Evolutionary conservation across 2,888 invertebrate species (phyloP), one percentile per base, ranked within the genome.

Genomic region (Julus scanicus): DNA sequence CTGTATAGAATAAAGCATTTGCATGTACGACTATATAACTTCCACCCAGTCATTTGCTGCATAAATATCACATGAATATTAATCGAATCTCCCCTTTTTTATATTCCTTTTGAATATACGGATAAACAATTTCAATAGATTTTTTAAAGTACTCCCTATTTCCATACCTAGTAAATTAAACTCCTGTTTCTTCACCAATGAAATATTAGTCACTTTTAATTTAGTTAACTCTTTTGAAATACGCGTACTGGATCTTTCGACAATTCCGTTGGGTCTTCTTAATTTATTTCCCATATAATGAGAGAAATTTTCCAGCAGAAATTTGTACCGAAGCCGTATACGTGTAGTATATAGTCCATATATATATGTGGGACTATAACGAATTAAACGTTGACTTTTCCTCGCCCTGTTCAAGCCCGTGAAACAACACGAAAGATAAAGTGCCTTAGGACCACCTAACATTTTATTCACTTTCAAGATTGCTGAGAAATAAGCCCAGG

Each of bases 151-250:
- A n/a, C n/a, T n/a, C n/a, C n/a, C n/a, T n/a, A n/a, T n/a, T n/a
- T 20, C 63, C 63, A 20, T n/a, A 6, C 17, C 63, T 63, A 4
- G 20, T 63, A 63, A 49, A 20, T 63, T 63, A 63, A 63, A 20
- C 63, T 17, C 63, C 63, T 3, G 63, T 63, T n/a, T n/a, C n/a
- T 63, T n/a, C n/a, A 63, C 63, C n/a, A 20, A 20, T 63, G 63
- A 63, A 63, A 63, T 63, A 63, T 20, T n/a, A 63, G 63, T 63
- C 63, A 63, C 20, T 63, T 63, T 63, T 63, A 63, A 63, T 63
- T 63, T 20, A 9, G 63, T 63, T 63, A 63, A 63, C 63, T 63
- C 63, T 57, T 63, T 63, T 63, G 53, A 53, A 53, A 53, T 53
- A 5, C 53, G 53, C 53, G 48, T 11, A 11, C 48, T 5, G 20